These are phyloP conservation scores for Cnemophilus loriae DNA, from an alignment of 2,113 vertebrate species.

Conservation along the genomic window DNA sequence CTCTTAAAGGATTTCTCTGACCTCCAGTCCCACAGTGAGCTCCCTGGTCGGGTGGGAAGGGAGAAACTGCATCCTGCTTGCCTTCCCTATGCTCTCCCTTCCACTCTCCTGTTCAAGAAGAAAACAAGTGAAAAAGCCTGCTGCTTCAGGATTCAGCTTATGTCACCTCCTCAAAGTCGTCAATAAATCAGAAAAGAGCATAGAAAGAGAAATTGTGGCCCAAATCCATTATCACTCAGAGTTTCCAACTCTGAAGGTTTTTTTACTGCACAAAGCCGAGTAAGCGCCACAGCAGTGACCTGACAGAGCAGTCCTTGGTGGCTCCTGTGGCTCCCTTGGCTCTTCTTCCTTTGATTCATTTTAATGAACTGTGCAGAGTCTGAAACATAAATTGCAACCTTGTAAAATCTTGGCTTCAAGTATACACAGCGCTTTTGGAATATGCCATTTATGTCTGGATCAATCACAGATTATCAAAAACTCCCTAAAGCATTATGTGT, in stretches of 20 bases:
- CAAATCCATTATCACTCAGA: not conserved
- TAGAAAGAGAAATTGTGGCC: not conserved
- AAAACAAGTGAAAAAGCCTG: not conserved
- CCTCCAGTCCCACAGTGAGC: not conserved
- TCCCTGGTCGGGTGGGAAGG: not conserved
- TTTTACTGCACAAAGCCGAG: not conserved
- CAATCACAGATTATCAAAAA: not conserved
- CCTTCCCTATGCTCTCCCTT: not conserved
- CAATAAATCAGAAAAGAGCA: not conserved
- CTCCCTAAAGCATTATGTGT: not conserved
- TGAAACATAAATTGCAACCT: not conserved
- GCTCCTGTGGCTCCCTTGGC: not conserved
- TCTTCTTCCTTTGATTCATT: not conserved
- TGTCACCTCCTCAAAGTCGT: not conserved
- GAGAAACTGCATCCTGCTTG: not conserved
- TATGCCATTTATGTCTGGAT: not conserved
- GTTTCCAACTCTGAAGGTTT: not conserved
- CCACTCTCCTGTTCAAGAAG: not conserved
- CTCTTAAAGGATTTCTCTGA: not conserved
- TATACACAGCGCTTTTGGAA: not conserved
- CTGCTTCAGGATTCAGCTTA: not conserved
- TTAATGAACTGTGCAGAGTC: not conserved
- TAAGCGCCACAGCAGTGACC: not conserved
- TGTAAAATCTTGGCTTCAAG: not conserved
- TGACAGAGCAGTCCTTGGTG: not conserved